A percentile compares a stretch with the other conserved stretches of the same genome.
Conservation (phyloP, 2,113 vertebrate genomes). For the Lophura nycthemera region DNA sequence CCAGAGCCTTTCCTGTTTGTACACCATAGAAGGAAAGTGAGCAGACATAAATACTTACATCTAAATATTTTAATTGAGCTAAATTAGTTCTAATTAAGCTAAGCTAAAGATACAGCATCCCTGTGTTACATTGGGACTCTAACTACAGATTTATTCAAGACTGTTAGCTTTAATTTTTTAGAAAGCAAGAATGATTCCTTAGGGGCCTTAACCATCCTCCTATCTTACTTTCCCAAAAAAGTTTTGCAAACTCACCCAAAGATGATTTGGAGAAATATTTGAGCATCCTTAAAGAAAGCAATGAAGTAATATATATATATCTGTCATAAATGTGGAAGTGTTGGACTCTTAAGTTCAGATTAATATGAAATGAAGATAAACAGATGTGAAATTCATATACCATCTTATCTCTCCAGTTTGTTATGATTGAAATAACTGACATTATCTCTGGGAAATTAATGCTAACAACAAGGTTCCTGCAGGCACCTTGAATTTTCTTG, state of each 20-base stretch:
- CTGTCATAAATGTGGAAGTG: background rate
- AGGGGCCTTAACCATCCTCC: background rate
- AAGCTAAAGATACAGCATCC: background rate
- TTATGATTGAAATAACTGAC: background rate
- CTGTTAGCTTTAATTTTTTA: background rate
- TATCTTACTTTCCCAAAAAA: background rate
- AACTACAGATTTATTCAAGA: background rate
- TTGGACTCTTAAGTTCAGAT: accelerated
- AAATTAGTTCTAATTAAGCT: background rate
- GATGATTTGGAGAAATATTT: background rate
- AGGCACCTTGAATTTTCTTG: background rate
- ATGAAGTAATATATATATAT: background rate
- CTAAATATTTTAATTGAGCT: background rate
- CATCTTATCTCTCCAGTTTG: background rate
- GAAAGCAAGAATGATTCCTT: background rate
- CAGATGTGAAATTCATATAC: background rate
- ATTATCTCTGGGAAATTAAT: background rate
- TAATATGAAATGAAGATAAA: background rate
- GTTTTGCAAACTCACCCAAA: background rate
- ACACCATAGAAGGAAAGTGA: background rate
- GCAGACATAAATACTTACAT: background rate
- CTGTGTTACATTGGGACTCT: background rate
- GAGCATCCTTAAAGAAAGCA: background rate
- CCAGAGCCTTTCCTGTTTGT: background rate
- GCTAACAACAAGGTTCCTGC: background rate